Base-by-base conservation (phyloP, 2,888 invertebrate genomes). In the Pyrrhosoma nymphula region DNA sequence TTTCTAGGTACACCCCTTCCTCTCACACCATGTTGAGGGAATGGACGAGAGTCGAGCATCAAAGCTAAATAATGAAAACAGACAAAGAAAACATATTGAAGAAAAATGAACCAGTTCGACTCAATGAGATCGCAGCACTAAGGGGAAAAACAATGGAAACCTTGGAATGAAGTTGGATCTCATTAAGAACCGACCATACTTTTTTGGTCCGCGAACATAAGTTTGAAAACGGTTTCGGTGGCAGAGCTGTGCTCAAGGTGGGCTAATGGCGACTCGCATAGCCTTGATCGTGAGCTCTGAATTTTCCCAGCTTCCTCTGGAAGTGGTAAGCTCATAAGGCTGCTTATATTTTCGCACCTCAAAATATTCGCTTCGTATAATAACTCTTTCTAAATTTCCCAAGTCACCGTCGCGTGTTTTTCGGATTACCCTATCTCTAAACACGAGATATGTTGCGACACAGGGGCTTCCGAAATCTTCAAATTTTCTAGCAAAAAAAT, bases 241-340 rank as follows among this genome's bases (percentile, higher is more conserved):
- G 69, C n/a, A 69, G 69, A 23, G 69, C 69, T 69, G 69, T 2
- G 60, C 60, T 60, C 60, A 18, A 60, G 60, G 60, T 60, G 20
- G 16, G 18, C 2, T n/a, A 69, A 47, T 26, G 69, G n/a, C 69
- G 69, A 35, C 82, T 35, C 16, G 1, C 26, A 6, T 35, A 82
- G n/a, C 82, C 82, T 82, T 82, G 82, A 82, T 82, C 35, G 82
- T 35, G 82, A 10, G 82, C 26, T 30, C 82, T 26, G 82, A 82
- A 82, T 82, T 82, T 60, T 35, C 82, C 82, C 82, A 82, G 30
- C 82, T 82, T 82, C 82, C 82, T 82, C 35, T 30, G 82, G 35
- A 82, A 35, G 82, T 82, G 82, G 82, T 82, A n/a, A 69, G n/a
- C n/a, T 69, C 16, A 82, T 6, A 35, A 35, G 30, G 12, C 18